A percentile compares a stretch with the other conserved stretches of the same genome.
phyloP scores from a whole-genome alignment of 1,140 invertebrate species.

The Helicoverpa zea region DNA sequence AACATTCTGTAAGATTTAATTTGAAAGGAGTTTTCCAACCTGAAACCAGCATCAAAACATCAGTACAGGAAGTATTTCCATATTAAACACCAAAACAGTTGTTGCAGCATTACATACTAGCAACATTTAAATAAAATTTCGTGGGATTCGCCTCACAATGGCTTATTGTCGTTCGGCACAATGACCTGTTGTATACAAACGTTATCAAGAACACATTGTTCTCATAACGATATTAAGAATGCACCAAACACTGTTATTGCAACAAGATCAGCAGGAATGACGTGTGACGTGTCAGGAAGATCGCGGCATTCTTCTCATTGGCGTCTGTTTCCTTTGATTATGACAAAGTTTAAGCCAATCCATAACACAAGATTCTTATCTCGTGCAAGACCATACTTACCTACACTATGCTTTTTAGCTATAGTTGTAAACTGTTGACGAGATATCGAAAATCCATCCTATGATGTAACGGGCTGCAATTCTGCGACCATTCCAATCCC shows the following conservation, averaged over 20 bases:
- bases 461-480: too few species aligned
- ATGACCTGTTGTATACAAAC: constrained; percentile 2
- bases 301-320: background rate
- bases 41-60: too few species aligned
- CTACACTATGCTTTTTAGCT: too few species aligned
- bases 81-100: background rate
- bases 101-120: background rate
- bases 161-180: constrained; percentile 19
- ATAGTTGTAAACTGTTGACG: too few species aligned
- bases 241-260: background rate
- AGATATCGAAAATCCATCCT: too few species aligned
- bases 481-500: too few species aligned
- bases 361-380: too few species aligned
- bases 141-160: constrained; percentile 18
- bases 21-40: too few species aligned
- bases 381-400: too few species aligned
- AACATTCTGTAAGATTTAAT: too few species aligned
- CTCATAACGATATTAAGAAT: background rate
- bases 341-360: too few species aligned
- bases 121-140: constrained; percentile 9
- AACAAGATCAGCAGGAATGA: background rate
- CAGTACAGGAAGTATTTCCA: background rate
- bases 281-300: background rate
- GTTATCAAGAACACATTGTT: constrained; percentile 17
- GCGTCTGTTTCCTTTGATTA: background rate